Conservation (phyloP, 2,113 vertebrate species). For the Aspiorhynchus laticeps region DNA sequence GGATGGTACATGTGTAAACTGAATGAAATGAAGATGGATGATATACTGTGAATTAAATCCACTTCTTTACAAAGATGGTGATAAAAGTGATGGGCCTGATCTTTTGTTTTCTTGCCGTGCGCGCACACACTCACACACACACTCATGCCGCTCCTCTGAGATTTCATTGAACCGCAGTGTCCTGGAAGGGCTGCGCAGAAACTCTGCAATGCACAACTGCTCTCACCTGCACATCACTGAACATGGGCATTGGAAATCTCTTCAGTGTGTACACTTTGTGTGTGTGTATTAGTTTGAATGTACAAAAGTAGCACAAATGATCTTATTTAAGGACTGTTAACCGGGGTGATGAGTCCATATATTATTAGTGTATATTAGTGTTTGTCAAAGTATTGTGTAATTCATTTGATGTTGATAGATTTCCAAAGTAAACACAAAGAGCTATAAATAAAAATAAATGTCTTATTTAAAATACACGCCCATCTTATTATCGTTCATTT, state of each 20-base stretch:
- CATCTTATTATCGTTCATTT: background rate
- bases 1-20: conserved; percentile 32
- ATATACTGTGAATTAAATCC: conserved; percentile 56
- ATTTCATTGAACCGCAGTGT: conserved; percentile 41
- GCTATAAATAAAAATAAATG: background rate
- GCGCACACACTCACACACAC: background rate
- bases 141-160: conserved; percentile 17
- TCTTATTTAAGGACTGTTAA: conserved; percentile 17
- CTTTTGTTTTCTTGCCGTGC: conserved; percentile 6
- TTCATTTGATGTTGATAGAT: background rate
- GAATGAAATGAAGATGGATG: conserved; percentile 53
- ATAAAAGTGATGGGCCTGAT: conserved; percentile 18
- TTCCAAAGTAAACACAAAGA: conserved; percentile 11
- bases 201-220: conserved; percentile 50
- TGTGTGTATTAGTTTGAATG: background rate
- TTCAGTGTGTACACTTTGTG: background rate
- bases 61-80: conserved; percentile 43
- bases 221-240: conserved; percentile 3
- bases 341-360: background rate
- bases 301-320: background rate
- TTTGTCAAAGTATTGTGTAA: conserved; percentile 26
- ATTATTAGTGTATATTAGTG: conserved; percentile 18
- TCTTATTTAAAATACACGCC: background rate
- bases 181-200: conserved; percentile 45
- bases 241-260: background rate